These are phyloP conservation scores for Ennomos quercinarius DNA, from an alignment of 2,888 invertebrate species.

Conservation along the genomic window DNA sequence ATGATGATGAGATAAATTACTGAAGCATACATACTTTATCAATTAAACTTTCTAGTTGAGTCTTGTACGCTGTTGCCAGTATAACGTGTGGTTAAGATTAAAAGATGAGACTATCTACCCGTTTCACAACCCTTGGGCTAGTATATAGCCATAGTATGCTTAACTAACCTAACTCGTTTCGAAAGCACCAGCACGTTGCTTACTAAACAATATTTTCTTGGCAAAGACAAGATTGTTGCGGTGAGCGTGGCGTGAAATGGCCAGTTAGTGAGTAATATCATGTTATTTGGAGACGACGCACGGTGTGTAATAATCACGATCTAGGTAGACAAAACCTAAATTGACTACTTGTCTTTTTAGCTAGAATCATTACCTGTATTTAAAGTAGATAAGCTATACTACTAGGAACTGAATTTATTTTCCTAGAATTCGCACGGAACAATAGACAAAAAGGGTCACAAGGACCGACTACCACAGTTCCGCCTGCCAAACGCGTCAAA, in stretches of 20 bases:
- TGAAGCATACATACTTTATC: constrained; percentile 30
- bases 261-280: constrained; percentile 83
- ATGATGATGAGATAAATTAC: constrained; percentile 27
- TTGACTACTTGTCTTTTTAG: no score
- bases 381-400: no score
- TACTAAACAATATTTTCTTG: constrained; percentile 40
- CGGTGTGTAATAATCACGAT: no score
- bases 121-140: constrained; percentile 13
- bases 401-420: no score
- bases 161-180: constrained; percentile 27
- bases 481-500: no score
- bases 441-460: no score
- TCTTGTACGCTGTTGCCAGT: constrained; percentile 14
- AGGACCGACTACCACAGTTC: no score
- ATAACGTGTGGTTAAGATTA: constrained; percentile 24
- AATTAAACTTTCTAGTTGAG: constrained; percentile 21
- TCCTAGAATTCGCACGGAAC: no score
- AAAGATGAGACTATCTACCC: constrained; percentile 25
- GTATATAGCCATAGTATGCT: constrained; percentile 4
- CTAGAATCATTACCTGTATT: no score
- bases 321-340: no score
- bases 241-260: constrained; percentile 79
- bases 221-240: constrained; percentile 55
- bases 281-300: constrained; percentile 79
- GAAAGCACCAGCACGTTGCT: constrained; percentile 15